A percentile compares a stretch with the other conserved stretches of the same genome.
Evolutionary conservation across 2,888 invertebrate genomes (phyloP).

Genomic region (Calliphora vomitoria): DNA sequence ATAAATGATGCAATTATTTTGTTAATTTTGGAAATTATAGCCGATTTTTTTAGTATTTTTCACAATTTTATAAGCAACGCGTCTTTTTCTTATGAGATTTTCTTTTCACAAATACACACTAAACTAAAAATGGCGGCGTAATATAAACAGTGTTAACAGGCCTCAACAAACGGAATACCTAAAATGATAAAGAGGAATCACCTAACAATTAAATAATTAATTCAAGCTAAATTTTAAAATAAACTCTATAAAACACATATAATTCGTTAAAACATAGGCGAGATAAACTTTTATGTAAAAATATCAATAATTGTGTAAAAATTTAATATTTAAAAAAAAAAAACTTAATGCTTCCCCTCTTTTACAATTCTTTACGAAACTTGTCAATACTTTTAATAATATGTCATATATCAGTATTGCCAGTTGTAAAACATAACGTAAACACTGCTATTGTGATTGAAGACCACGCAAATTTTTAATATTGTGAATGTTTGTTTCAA

Average conservation of each 20-base stretch:
- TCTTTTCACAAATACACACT: constrained; percentile 63
- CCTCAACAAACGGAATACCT: neutral
- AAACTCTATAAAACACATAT: neutral
- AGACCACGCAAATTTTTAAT: no score
- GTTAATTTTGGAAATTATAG: neutral
- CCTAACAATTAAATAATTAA: neutral
- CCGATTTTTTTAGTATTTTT: constrained; percentile 15
- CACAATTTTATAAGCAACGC: constrained; percentile 53
- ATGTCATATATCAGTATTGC: constrained; percentile 30
- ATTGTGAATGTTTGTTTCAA: constrained; percentile 5
- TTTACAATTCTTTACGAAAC: neutral
- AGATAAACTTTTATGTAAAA: no score
- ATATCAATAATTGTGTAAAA: no score
- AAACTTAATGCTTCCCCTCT: neutral
- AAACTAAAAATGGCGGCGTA: constrained; percentile 65
- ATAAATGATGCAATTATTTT: constrained; percentile 18
- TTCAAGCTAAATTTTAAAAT: no score
- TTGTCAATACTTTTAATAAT: constrained; percentile 9
- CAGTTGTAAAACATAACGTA: neutral
- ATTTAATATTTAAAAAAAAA: no score
- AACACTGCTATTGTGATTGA: no score
- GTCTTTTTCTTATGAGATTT: constrained; percentile 55
- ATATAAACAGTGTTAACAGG: constrained; percentile 5
- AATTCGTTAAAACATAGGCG: no score
- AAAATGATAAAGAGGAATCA: neutral